A percentile compares a stretch with the other conserved stretches of the same genome.
Evolutionary conservation across 2,797 vertebrate species (phyloP).

Genomic region (Sparus aurata): DNA sequence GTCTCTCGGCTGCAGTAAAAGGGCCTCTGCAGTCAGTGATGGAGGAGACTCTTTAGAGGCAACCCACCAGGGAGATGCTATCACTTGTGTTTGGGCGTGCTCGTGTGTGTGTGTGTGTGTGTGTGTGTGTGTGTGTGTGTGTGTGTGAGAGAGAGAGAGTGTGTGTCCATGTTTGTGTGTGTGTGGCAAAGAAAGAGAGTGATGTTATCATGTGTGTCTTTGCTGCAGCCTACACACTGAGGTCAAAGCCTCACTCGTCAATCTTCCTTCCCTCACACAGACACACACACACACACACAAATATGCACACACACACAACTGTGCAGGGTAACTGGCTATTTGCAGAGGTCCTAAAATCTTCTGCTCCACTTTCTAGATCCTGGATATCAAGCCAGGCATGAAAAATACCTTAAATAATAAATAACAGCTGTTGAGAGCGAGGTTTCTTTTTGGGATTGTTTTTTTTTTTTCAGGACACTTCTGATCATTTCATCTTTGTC

Average conservation of each 20-base stretch:
- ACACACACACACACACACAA: constrained; percentile 11
- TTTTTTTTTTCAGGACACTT: not conserved
- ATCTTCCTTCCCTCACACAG: constrained; percentile 44
- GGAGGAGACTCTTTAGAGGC: constrained; percentile 81
- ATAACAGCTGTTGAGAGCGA: not conserved
- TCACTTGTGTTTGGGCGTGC: constrained; percentile 53
- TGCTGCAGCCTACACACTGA: constrained; percentile 72
- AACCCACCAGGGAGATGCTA: constrained; percentile 72
- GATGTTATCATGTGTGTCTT: constrained; percentile 75
- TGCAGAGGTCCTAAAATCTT: constrained; percentile 14
- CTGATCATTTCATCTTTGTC: not conserved
- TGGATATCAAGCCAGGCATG: constrained; percentile 8
- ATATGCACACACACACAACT: not conserved
- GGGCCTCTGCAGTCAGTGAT: constrained; percentile 78
- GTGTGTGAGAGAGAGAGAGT: constrained; percentile 1
- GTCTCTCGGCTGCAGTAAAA: constrained; percentile 71
- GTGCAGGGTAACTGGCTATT: constrained; percentile 6
- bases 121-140: constrained; percentile 32
- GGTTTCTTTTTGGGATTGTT: not conserved
- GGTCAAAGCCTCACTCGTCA: constrained; percentile 70
- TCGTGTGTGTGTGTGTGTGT: constrained; percentile 22
- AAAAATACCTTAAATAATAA: constrained; percentile 40
- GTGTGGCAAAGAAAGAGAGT: constrained; percentile 22
- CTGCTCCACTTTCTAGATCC: constrained; percentile 10
- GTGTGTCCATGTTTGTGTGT: constrained; percentile 6